A percentile compares a stretch with the other conserved stretches of the same genome.
phyloP scores from a whole-genome alignment of 2,888 invertebrate species.

The Chelonus formosanus region DNA sequence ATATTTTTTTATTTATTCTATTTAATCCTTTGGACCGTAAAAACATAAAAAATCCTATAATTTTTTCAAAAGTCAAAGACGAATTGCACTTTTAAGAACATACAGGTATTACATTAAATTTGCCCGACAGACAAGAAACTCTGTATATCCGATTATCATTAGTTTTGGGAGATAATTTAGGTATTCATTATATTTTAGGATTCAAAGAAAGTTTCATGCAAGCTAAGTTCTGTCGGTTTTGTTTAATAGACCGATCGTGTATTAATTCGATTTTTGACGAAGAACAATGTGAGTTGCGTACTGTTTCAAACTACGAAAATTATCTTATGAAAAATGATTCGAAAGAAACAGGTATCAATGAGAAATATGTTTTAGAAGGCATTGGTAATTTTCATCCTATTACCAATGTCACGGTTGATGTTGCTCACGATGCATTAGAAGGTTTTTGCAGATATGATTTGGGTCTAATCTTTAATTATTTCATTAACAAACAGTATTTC shows the following conservation, averaged over 20 bases:
- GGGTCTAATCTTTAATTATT: no score
- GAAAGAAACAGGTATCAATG: slow-evolving; percentile 20
- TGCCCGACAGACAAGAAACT: neutral
- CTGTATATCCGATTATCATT: slow-evolving; percentile 27
- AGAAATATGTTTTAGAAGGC: slow-evolving; percentile 1
- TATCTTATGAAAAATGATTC: slow-evolving; percentile 16
- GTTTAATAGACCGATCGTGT: slow-evolving; percentile 13
- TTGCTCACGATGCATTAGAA: no score
- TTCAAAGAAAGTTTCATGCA: slow-evolving; percentile 26
- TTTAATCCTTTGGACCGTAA: slow-evolving; percentile 35
- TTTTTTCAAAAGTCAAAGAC: slow-evolving; percentile 32
- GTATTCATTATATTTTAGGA: slow-evolving; percentile 26
- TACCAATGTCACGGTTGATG: neutral
- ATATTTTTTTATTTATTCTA: slow-evolving; percentile 1
- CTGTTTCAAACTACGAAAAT: slow-evolving; percentile 7
- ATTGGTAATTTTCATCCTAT: slow-evolving; percentile 15
- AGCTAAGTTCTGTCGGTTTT: slow-evolving; percentile 30
- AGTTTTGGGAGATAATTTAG: slow-evolving; percentile 32
- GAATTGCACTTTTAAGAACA: slow-evolving; percentile 24
- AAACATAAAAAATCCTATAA: slow-evolving; percentile 33
- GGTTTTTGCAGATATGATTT: no score
- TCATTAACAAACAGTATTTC: neutral
- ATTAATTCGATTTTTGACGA: slow-evolving; percentile 18
- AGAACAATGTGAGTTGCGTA: slow-evolving; percentile 21
- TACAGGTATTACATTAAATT: slow-evolving; percentile 23